Conservation (phyloP, 2,888 invertebrate genomes). For the Cephus rjabovi region DNA sequence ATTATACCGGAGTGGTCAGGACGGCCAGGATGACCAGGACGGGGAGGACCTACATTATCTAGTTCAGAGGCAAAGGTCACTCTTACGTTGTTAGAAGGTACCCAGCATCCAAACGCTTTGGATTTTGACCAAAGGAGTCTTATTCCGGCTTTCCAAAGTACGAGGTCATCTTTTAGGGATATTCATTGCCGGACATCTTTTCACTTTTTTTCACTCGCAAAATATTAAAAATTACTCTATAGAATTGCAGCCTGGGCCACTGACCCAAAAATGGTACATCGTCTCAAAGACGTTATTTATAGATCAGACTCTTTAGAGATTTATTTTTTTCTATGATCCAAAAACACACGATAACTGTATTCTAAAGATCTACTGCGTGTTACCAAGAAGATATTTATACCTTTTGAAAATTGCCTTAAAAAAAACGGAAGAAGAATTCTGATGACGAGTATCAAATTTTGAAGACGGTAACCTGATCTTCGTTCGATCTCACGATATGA, state of each 20-base stretch:
- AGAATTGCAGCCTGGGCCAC: conserved; percentile 7
- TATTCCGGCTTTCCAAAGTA: conserved; percentile 53
- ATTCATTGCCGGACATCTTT: conserved; percentile 37
- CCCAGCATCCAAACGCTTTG: neutral
- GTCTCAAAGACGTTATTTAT: neutral
- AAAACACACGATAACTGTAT: neutral
- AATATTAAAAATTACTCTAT: neutral
- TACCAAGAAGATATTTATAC: neutral
- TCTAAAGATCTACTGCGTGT: neutral
- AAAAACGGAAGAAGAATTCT: conserved; percentile 21
- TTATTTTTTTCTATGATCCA: neutral
- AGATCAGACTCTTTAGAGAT: neutral
- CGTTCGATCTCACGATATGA: conserved; percentile 29
- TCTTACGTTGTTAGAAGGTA: conserved; percentile 34
- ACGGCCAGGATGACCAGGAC: conserved; percentile 46
- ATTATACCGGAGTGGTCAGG: conserved; percentile 30
- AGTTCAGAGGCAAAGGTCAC: conserved; percentile 49
- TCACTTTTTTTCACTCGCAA: neutral
- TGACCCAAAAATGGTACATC: conserved; percentile 43
- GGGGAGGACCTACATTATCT: conserved; percentile 50
- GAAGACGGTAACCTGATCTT: conserved; percentile 31
- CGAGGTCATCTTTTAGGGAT: conserved; percentile 48
- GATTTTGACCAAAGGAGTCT: conserved; percentile 26
- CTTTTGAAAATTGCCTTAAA: conserved; percentile 19
- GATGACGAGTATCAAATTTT: conserved; percentile 24